Conservation (phyloP, 2,113 vertebrate genomes). For the Callionymus lyra region DNA sequence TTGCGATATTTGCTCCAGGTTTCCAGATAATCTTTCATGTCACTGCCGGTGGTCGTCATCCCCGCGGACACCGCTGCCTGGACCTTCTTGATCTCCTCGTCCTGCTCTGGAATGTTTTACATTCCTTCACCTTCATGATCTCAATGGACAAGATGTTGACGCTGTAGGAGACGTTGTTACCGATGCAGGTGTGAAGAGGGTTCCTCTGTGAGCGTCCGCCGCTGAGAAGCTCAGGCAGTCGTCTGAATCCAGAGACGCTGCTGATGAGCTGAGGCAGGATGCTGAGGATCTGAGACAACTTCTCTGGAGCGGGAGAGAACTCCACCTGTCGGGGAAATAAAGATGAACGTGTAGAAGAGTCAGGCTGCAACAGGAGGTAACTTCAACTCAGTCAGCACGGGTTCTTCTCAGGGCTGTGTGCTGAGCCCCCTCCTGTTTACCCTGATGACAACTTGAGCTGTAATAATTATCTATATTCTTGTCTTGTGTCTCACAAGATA, state of each 20-base stretch:
- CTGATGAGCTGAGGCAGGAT: conserved; percentile 65
- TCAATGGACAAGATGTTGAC: background rate
- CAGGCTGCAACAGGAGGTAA: background rate
- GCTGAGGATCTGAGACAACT: conserved; percentile 57
- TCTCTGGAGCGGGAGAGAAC: conserved; percentile 72
- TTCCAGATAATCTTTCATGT: conserved; percentile 74
- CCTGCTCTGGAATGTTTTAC: conserved; percentile 73
- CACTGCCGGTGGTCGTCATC: conserved; percentile 62
- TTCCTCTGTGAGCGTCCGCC: conserved; percentile 32
- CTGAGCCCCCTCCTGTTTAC: too few species aligned
- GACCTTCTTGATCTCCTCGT: conserved; percentile 79
- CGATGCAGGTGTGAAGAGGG: conserved; percentile 66
- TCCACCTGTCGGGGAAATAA: conserved; percentile 59
- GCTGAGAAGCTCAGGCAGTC: conserved; percentile 72
- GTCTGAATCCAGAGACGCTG: conserved; percentile 69
- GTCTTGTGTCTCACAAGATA: too few species aligned
- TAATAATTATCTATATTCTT: too few species aligned
- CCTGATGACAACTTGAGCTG: too few species aligned
- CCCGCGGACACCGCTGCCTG: conserved; percentile 68
- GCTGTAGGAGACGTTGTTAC: conserved; percentile 48
- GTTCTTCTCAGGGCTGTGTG: too few species aligned
- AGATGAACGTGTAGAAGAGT: conserved; percentile 1
- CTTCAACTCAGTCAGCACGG: too few species aligned
- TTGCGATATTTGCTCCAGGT: conserved; percentile 78
- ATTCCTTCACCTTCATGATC: too few species aligned